Percentiles rank a stretch among this genome's conserved stretches.
phyloP scores from a whole-genome alignment of 1,140 invertebrate genomes.

The Eulimnadia texana region DNA sequence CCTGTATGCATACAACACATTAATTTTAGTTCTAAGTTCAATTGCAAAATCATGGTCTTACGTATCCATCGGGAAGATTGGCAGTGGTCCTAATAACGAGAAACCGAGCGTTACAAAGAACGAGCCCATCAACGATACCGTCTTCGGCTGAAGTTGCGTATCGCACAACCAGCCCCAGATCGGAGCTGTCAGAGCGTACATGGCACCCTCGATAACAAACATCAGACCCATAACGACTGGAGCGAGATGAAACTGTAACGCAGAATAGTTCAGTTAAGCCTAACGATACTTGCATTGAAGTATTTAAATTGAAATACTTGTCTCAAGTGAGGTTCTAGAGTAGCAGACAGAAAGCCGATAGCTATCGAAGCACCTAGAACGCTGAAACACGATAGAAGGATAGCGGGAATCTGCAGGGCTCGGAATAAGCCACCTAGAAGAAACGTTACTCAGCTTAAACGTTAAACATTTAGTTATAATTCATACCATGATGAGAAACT shows the following conservation, averaged over 20 bases:
- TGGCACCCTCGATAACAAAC: slow-evolving; percentile 74
- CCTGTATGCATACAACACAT: slow-evolving; percentile 9
- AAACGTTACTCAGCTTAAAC: not conserved
- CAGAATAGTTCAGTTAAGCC: slow-evolving; percentile 18
- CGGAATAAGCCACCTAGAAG: slow-evolving; percentile 28
- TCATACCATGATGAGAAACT: not conserved
- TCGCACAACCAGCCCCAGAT: slow-evolving; percentile 67
- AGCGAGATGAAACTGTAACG: slow-evolving; percentile 42
- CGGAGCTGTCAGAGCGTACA: slow-evolving; percentile 66
- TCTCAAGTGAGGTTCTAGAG: slow-evolving; percentile 62
- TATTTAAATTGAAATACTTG: slow-evolving; percentile 32
- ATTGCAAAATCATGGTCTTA: slow-evolving; percentile 29
- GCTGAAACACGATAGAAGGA: slow-evolving; percentile 46
- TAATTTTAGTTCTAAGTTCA: not conserved
- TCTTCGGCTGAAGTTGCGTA: slow-evolving; percentile 43
- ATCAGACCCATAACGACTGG: slow-evolving; percentile 63
- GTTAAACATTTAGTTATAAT: not conserved
- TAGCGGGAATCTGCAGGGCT: slow-evolving; percentile 49
- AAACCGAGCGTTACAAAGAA: slow-evolving; percentile 48
- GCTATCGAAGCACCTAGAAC: slow-evolving; percentile 60
- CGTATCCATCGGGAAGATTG: slow-evolving; percentile 46
- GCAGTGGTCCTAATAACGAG: slow-evolving; percentile 54
- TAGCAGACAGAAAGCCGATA: slow-evolving; percentile 66
- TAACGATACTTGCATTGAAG: too few species aligned
- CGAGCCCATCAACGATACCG: slow-evolving; percentile 49